These are phyloP conservation scores for Peromyscus polionotus DNA, from an alignment of 2,113 vertebrate genomes.

Conservation along the genomic window DNA sequence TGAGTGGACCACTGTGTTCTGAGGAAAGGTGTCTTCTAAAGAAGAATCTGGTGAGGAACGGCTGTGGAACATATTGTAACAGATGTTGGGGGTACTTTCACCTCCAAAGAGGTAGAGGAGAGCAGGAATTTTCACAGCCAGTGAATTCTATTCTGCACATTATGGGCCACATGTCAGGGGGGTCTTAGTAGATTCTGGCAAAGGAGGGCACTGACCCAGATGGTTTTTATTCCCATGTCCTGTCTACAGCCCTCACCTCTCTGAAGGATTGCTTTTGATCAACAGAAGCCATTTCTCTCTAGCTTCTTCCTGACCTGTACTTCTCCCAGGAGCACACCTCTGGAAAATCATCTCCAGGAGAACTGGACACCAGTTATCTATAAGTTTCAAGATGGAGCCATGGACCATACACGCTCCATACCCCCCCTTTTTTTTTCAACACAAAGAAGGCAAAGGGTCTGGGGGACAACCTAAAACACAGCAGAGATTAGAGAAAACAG, in stretches of 20 bases:
- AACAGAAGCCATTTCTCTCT: neutral
- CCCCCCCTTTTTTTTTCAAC: neutral
- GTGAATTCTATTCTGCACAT: fast-evolving
- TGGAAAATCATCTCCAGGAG: neutral
- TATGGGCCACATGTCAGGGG: fast-evolving
- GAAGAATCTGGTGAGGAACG: fast-evolving
- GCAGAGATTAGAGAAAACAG: neutral
- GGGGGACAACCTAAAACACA: neutral
- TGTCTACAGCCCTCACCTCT: neutral
- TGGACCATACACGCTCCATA: fast-evolving
- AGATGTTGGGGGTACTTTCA: neutral
- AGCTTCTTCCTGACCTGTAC: too few species aligned
- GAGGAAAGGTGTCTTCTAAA: too few species aligned
- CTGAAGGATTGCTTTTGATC: neutral
- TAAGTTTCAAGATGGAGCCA: neutral
- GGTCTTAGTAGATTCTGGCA: fast-evolving
- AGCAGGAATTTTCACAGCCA: too few species aligned
- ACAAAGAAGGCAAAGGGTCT: neutral
- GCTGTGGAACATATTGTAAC: neutral
- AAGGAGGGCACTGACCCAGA: too few species aligned
- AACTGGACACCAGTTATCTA: neutral
- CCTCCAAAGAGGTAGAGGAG: neutral
- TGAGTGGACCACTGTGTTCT: fast-evolving
- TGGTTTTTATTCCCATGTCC: neutral
- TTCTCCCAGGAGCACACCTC: neutral